Evolutionary conservation across 2,797 vertebrate genomes (phyloP).

Genomic region (Sarcoramphus papa): DNA sequence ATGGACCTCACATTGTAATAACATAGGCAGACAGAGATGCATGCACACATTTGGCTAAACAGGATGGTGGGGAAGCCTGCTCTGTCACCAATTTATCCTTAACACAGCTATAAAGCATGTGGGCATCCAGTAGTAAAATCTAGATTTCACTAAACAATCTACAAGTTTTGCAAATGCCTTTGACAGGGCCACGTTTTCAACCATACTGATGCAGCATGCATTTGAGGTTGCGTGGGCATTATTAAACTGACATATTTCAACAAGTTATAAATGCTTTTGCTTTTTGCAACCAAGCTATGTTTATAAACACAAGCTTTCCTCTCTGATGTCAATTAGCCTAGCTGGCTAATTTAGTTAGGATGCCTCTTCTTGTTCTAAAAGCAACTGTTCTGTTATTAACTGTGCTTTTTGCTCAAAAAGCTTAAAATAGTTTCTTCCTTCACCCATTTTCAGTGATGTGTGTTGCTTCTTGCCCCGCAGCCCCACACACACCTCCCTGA

Average conservation of each 20-base stretch:
- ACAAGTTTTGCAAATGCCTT: not conserved
- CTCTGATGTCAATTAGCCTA: not conserved
- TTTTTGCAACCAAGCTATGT: not conserved
- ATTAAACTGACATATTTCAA: not conserved
- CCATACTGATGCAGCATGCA: not conserved
- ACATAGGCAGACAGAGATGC: not conserved
- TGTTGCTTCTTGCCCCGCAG: not conserved
- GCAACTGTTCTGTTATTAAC: not conserved
- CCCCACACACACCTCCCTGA: not conserved
- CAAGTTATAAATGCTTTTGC: not conserved
- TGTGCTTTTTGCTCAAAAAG: not conserved
- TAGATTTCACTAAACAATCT: not conserved
- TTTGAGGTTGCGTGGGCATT: fast-evolving
- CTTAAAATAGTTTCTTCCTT: not conserved
- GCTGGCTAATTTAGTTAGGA: not conserved
- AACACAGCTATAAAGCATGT: not conserved
- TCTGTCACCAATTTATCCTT: not conserved
- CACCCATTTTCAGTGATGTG: not conserved
- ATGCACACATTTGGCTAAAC: not conserved
- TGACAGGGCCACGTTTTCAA: not conserved
- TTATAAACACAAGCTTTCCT: not conserved
- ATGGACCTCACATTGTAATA: fast-evolving
- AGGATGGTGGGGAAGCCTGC: not conserved
- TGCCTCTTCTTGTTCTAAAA: not conserved
- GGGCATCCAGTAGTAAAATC: not conserved